phyloP scores from a whole-genome alignment of 2,888 invertebrate species.

The Bombylius major region DNA sequence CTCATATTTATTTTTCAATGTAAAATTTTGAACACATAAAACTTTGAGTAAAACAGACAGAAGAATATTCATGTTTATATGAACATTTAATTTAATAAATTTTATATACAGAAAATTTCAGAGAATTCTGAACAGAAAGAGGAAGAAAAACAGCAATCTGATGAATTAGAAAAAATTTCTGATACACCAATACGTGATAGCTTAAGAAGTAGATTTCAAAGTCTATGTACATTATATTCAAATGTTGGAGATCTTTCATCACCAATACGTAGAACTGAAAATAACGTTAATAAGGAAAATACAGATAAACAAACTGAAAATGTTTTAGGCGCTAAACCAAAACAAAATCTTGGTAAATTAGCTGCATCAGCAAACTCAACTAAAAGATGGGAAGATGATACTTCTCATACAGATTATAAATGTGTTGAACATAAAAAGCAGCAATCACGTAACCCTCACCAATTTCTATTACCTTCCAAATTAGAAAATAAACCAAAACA shows the following conservation, averaged over 20 bases:
- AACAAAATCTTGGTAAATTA: conserved; percentile 51
- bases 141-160: no score
- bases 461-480: conserved; percentile 9
- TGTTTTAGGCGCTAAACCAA: conserved; percentile 25
- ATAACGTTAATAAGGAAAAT: conserved; percentile 48
- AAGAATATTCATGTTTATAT: no score
- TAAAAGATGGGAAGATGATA: conserved; percentile 84
- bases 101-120: no score
- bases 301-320: conserved; percentile 21
- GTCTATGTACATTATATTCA: conserved; percentile 65
- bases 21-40: no score
- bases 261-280: conserved; percentile 67
- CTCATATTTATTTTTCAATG: no score
- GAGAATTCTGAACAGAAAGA: no score
- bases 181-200: conserved; percentile 47
- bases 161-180: no score
- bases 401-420: conserved; percentile 40
- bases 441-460: conserved; percentile 2
- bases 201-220: conserved; percentile 51
- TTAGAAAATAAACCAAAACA: conserved; percentile 33
- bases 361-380: conserved; percentile 73
- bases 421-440: conserved; percentile 18
- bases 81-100: no score
- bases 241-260: conserved; percentile 57
- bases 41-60: no score